phyloP scores from a whole-genome alignment of 2,888 invertebrate genomes.

The Axea sp. region DNA sequence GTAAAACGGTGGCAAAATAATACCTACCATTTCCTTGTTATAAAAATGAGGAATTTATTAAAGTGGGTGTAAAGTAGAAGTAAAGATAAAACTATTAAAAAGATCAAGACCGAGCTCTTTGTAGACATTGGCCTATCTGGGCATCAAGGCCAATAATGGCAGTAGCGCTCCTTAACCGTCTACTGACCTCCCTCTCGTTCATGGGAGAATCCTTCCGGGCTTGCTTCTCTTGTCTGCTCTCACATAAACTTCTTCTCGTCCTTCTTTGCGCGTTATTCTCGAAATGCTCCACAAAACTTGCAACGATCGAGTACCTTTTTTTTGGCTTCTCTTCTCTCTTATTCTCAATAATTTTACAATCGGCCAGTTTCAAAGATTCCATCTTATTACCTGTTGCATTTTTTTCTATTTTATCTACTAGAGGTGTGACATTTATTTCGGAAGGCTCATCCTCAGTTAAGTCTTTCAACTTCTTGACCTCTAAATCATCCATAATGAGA shows the following conservation, averaged over 20 bases:
- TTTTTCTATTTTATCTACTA: slow-evolving; percentile 63
- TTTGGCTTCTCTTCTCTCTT: slow-evolving; percentile 64
- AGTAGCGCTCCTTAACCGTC: slow-evolving; percentile 63
- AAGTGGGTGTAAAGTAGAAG: slow-evolving; percentile 48
- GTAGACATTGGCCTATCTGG: slow-evolving; percentile 76
- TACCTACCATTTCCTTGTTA: slow-evolving; percentile 59
- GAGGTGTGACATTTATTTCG: background rate
- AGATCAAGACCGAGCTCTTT: slow-evolving; percentile 72
- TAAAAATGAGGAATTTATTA: slow-evolving; percentile 32
- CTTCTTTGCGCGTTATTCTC: slow-evolving; percentile 68
- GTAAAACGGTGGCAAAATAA: slow-evolving; percentile 27
- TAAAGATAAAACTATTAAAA: slow-evolving; percentile 20
- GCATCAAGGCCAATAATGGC: slow-evolving; percentile 65
- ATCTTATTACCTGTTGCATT: slow-evolving; percentile 43
- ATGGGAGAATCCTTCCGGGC: slow-evolving; percentile 71
- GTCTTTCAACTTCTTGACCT: slow-evolving; percentile 26
- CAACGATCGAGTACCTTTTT: slow-evolving; percentile 76
- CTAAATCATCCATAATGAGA: slow-evolving; percentile 25
- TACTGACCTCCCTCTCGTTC: slow-evolving; percentile 79
- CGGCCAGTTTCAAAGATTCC: slow-evolving; percentile 23
- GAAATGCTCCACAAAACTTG: slow-evolving; percentile 76
- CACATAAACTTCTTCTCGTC: slow-evolving; percentile 57
- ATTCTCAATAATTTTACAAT: slow-evolving; percentile 46
- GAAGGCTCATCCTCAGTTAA: slow-evolving; percentile 2
- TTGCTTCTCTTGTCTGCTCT: slow-evolving; percentile 57